Percentiles rank a stretch among this genome's conserved stretches.
Evolutionary conservation across 2,888 invertebrate genomes (phyloP).

Genomic region (Trichopoda pennipes): DNA sequence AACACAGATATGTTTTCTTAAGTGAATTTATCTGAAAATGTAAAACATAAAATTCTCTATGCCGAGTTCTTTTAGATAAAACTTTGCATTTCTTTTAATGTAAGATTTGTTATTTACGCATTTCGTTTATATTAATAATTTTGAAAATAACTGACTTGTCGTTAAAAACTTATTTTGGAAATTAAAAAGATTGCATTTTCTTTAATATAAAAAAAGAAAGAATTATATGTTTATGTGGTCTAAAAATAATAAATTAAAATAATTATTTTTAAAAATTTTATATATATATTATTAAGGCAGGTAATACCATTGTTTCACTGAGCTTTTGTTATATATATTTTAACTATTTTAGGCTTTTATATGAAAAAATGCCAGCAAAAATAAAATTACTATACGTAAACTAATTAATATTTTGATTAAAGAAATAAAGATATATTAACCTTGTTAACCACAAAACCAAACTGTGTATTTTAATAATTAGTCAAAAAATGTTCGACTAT

Average conservation of each 20-base stretch:
- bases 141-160: background rate
- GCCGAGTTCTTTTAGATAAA: background rate
- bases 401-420: no score
- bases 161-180: slow-evolving; percentile 2
- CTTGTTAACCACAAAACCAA: background rate
- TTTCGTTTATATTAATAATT: slow-evolving; percentile 17
- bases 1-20: no score
- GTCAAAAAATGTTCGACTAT: no score
- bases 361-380: background rate
- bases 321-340: background rate
- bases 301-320: no score
- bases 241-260: background rate
- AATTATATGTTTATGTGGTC: no score
- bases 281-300: no score
- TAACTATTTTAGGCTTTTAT: background rate
- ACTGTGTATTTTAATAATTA: background rate
- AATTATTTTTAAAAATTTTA: no score
- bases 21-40: background rate
- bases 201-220: background rate
- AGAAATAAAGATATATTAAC: background rate
- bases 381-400: no score
- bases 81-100: background rate
- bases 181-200: slow-evolving; percentile 16
- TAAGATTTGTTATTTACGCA: slow-evolving; percentile 2
- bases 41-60: no score